Conservation (phyloP, 2,113 vertebrate genomes). For the Upupa epops region DNA sequence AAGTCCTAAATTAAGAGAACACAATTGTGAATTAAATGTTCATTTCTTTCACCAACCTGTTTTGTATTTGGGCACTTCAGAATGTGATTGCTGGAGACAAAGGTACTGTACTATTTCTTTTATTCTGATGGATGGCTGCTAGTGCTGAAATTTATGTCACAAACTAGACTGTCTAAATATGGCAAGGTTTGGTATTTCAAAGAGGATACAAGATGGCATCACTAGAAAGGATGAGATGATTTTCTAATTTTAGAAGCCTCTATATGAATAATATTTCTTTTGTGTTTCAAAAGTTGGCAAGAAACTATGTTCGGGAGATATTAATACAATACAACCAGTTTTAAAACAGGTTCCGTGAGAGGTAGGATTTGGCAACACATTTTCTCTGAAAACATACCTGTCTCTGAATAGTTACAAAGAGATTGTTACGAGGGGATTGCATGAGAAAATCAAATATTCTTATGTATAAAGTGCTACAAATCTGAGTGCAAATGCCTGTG, state of each 20-base stretch:
- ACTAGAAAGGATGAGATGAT: neutral
- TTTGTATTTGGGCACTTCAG: neutral
- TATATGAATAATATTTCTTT: neutral
- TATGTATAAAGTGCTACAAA: neutral
- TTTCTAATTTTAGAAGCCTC: conserved; percentile 15
- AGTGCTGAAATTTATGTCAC: neutral
- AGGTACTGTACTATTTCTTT: neutral
- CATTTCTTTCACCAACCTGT: neutral
- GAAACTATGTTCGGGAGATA: neutral
- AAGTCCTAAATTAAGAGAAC: neutral
- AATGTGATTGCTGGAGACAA: neutral
- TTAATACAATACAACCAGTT: neutral
- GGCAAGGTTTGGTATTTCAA: neutral
- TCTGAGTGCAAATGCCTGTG: neutral
- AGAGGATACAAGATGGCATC: neutral
- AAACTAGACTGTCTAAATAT: neutral
- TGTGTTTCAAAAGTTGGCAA: neutral
- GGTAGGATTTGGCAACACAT: neutral
- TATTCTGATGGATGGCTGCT: neutral
- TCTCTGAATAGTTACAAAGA: neutral
- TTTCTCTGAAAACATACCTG: neutral
- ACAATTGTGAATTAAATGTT: neutral
- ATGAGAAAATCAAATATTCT: neutral
- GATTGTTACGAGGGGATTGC: neutral
- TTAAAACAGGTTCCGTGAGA: neutral